Base-by-base conservation (phyloP, 92 coral and sea anemone genomes). In the Pocillopora meandrina region DNA sequence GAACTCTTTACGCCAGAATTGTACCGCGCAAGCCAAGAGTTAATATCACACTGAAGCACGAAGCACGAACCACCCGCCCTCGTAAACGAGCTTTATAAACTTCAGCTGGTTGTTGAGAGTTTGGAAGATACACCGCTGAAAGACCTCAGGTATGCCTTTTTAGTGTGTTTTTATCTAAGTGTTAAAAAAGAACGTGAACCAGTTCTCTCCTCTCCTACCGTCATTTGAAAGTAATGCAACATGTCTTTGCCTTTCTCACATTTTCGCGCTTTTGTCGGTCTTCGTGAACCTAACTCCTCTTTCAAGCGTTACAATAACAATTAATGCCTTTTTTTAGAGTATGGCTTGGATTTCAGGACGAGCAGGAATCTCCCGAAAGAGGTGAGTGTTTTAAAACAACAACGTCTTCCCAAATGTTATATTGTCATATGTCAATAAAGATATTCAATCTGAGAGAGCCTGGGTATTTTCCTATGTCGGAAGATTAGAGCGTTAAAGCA, bases 31-130 rank as follows among this genome's bases (percentile, higher is more conserved):
- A 87, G 68, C 99, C 99, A 21, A 35, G 76, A 61, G 82, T 96
- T 78, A 91, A 94, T 63, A 84, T 96, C 2, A 64, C 81, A 11
- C 84, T 96, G 16, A 85, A 82, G 16, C 92, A 23, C 26, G 26
- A 23, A 23, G 26, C 26, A 96, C 67, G 90, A 92, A 33, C 93
- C 96, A 12, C 99, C 99, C 17, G 94, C 97, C 18, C 94, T 96
- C 36, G 95, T 96, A 35, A 92, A 96, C 52, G 99, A 96, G 85
- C 90, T 89, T 58, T 96, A 95, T 77, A 90, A 95, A 83, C 87
- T 96, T 14, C 92, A 92, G 72, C 68, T 96, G 52, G 83, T 84
- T 57, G 84, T 94, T 18, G 90, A 87, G 65, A 96, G 94, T 89
- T 82, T 87, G 61, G 99, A 96, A 70, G 90, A 92, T 3, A 83